These are phyloP conservation scores for Ploceus nigricollis DNA, from an alignment of 2,113 vertebrate species.

Conservation along the genomic window DNA sequence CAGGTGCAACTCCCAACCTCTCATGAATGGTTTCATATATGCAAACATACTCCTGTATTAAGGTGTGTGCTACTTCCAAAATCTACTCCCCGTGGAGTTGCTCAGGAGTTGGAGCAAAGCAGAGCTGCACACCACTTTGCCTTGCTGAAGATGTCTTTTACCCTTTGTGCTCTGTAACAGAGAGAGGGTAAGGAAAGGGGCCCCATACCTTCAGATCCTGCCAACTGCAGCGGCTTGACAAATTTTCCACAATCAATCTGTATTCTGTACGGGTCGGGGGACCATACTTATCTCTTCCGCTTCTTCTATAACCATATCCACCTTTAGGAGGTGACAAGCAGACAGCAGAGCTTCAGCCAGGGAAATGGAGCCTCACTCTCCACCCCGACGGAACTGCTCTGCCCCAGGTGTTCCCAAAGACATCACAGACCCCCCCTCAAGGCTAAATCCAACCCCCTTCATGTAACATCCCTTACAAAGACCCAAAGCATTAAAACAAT, in stretches of 20 bases:
- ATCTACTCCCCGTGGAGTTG: neutral
- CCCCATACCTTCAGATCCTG: constrained; percentile 92
- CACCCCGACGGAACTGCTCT: neutral
- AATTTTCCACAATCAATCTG: constrained; percentile 97
- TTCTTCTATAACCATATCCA: constrained; percentile 93
- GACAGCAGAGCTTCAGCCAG: constrained; percentile 73
- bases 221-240: constrained; percentile 97
- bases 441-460: neutral
- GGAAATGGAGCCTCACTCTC: constrained; percentile 40
- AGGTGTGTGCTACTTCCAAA: neutral
- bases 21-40: neutral
- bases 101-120: neutral
- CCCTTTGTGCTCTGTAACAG: constrained; percentile 8
- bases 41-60: neutral
- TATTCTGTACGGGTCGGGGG: constrained; percentile 95
- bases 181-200: constrained; percentile 40
- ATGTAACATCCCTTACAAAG: neutral
- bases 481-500: neutral
- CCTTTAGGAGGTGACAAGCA: constrained; percentile 87
- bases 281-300: constrained; percentile 92
- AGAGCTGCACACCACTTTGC: neutral
- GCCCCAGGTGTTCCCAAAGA: neutral
- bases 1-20: neutral
- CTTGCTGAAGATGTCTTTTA: neutral
- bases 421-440: neutral